Evolutionary conservation across 2,113 vertebrate species (phyloP).

Genomic region (Anolis carolinensis): DNA sequence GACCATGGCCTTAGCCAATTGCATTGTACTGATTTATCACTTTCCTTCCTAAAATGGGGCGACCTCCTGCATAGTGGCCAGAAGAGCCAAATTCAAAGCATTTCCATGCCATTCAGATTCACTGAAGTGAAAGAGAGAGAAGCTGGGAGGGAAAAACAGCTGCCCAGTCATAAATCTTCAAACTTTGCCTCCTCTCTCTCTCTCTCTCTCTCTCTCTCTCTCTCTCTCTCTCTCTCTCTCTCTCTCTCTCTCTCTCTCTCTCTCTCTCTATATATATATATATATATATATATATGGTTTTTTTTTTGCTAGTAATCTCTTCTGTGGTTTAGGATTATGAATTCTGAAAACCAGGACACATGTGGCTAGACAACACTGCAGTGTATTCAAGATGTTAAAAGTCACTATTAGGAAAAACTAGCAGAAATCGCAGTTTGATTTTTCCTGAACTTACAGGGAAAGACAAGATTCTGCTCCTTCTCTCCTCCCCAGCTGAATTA

Average conservation of each 20-base stretch:
- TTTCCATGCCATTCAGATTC: constrained; percentile 53
- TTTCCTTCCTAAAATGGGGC: constrained; percentile 56
- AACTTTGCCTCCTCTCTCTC: not conserved
- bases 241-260: not conserved
- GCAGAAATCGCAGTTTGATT: not conserved
- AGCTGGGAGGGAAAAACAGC: constrained; percentile 11
- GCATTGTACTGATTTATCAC: constrained; percentile 78
- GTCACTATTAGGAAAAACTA: too few species aligned
- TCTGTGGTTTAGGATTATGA: not conserved
- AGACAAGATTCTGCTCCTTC: too few species aligned
- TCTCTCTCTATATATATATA: too few species aligned
- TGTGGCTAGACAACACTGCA: too few species aligned
- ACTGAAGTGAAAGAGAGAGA: constrained; percentile 33
- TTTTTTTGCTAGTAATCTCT: constrained; percentile 36
- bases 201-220: not conserved
- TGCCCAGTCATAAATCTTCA: constrained; percentile 47
- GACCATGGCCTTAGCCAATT: constrained; percentile 73
- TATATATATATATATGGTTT: too few species aligned
- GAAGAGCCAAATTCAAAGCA: constrained; percentile 49
- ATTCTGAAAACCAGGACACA: not conserved
- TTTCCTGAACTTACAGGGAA: too few species aligned
- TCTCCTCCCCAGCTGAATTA: too few species aligned
- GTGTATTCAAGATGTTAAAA: too few species aligned
- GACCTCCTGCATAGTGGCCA: constrained; percentile 58
- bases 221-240: too few species aligned